These are phyloP conservation scores for Oegoconia quadripuncta DNA, from an alignment of 2,888 invertebrate species.

Conservation along the genomic window DNA sequence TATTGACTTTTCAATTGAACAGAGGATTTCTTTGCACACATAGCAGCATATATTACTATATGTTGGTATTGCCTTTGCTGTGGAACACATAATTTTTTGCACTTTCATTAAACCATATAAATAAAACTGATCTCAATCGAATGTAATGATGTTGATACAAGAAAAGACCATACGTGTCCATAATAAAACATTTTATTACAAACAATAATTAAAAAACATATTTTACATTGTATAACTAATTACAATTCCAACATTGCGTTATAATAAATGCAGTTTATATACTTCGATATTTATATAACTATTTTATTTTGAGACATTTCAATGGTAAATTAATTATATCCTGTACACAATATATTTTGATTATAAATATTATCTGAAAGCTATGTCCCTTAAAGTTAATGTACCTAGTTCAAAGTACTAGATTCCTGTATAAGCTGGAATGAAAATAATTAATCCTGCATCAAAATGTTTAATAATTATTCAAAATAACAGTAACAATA, in stretches of 20 bases:
- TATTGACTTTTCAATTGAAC: too few relatives aligned
- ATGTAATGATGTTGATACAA: too few relatives aligned
- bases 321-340: slow-evolving; percentile 20
- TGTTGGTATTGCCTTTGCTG: too few relatives aligned
- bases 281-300: slow-evolving; percentile 27
- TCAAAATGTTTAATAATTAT: slow-evolving; percentile 18
- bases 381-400: too few relatives aligned
- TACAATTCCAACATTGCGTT: slow-evolving; percentile 67
- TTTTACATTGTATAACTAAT: slow-evolving; percentile 56
- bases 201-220: slow-evolving; percentile 74
- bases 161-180: slow-evolving; percentile 28
- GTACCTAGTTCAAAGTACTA: too few relatives aligned
- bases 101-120: too few relatives aligned
- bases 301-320: slow-evolving; percentile 25
- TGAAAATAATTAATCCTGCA: slow-evolving; percentile 26
- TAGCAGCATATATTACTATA: too few relatives aligned
- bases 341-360: slow-evolving; percentile 24
- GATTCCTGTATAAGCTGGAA: slow-evolving; percentile 26
- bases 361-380: not conserved
- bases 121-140: too few relatives aligned
- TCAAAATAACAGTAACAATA: slow-evolving; percentile 20
- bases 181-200: slow-evolving; percentile 75
- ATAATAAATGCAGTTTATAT: slow-evolving; percentile 67
- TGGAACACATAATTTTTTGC: too few relatives aligned
- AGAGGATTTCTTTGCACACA: too few relatives aligned